Conservation (phyloP, 2,888 invertebrate genomes). For the Silvanus unidentatus region DNA sequence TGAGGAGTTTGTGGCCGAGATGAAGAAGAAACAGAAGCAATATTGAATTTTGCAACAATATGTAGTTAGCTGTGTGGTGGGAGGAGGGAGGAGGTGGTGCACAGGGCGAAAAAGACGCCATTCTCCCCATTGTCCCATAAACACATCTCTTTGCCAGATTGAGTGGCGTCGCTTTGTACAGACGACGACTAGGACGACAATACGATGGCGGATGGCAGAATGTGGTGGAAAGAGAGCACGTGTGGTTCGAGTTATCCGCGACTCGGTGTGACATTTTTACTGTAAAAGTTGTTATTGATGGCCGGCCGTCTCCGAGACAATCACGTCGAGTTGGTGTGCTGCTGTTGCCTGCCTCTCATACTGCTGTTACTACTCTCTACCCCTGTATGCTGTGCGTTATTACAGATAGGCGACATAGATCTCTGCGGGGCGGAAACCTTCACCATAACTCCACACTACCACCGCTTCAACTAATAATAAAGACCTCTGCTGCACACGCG, state of each 20-base stretch:
- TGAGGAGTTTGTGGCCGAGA: too few relatives aligned
- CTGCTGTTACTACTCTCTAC: constrained; percentile 1
- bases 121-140: constrained; percentile 26
- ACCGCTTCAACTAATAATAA: constrained; percentile 37
- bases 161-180: constrained; percentile 19
- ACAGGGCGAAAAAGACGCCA: constrained; percentile 1
- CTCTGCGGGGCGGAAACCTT: constrained; percentile 22
- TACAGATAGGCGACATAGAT: constrained; percentile 17
- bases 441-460: constrained; percentile 35
- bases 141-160: constrained; percentile 28
- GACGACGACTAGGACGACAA: neutral
- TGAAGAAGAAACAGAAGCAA: too few relatives aligned
- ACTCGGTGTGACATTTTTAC: constrained; percentile 36
- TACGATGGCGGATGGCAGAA: constrained; percentile 11
- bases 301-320: constrained; percentile 35
- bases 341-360: constrained; percentile 7
- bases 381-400: constrained; percentile 11
- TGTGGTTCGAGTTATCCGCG: constrained; percentile 20
- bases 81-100: constrained; percentile 7
- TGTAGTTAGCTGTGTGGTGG: too few relatives aligned
- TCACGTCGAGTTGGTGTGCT: constrained; percentile 24
- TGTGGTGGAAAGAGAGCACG: constrained; percentile 19
- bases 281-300: constrained; percentile 41
- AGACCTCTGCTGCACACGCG: constrained; percentile 35
- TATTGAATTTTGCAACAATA: too few relatives aligned